Conservation (phyloP, 2,888 invertebrate species). For the Stramonita haemastoma region DNA sequence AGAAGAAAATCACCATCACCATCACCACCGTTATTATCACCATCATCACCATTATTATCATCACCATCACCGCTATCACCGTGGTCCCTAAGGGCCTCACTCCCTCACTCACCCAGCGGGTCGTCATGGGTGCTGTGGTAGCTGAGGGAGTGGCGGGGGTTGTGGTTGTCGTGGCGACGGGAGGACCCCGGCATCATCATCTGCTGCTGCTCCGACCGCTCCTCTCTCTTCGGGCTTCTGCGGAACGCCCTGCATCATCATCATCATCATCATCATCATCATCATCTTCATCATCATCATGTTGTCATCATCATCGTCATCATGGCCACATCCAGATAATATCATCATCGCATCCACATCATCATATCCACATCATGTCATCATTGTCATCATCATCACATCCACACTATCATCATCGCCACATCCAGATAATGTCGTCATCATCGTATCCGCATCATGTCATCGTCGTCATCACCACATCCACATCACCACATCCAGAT, state of each 20-base stretch:
- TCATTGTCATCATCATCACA: not conserved
- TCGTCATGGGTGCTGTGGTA: slow-evolving; percentile 92
- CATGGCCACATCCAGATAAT: not conserved
- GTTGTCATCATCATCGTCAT: not conserved
- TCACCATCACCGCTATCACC: not conserved
- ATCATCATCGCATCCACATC: not conserved
- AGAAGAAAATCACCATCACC: not conserved
- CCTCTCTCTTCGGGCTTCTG: slow-evolving; percentile 74
- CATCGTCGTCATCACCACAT: no score
- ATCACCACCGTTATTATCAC: not conserved
- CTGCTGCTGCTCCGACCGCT: slow-evolving; percentile 88
- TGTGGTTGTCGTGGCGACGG: slow-evolving; percentile 88
- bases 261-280: not conserved
- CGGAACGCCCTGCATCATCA: slow-evolving; percentile 64
- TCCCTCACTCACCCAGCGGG: slow-evolving; percentile 84
- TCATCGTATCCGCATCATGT: no score
- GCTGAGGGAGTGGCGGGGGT: slow-evolving; percentile 91
- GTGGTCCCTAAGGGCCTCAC: not conserved
- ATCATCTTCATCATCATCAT: not conserved
- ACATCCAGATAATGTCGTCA: no score
- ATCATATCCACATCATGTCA: not conserved
- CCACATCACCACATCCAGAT: no score
- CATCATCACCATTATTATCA: not conserved
- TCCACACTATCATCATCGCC: not conserved
- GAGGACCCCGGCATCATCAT: slow-evolving; percentile 94